Base-by-base conservation (phyloP, 2,113 vertebrate species). In the Ovibos moschatus region DNA sequence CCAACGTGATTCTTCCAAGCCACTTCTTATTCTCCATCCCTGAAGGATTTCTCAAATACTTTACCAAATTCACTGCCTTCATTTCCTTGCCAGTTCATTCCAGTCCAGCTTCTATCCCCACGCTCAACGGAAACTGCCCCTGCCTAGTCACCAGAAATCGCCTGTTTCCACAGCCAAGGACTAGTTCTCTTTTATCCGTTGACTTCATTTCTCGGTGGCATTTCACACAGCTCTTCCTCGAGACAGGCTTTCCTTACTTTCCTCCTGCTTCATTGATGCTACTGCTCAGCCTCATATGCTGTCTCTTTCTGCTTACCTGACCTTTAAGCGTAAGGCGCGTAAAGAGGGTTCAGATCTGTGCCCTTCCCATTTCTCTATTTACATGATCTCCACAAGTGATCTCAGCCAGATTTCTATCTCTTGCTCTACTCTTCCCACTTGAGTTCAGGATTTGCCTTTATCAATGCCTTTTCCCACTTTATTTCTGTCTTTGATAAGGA, bases 271-370 rank as follows among this genome's bases (percentile, higher is more conserved):
- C 74, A 43, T 0, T 50, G 58, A 51, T 21, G 47, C 33, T 81
- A 40, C 40, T 58, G 36, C 40, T 83, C 33, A 25, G 78, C 7
- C 16, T 62, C 45, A 40, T 74, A 83, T 95, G 40, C 78, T 51
- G 45, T 12, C 14, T 86, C 57, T 47, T 43, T 15, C 47, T 95
- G 62, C 30, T 82, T 57, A 57, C 21, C 28, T 27, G 79, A 95
- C 45, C 23, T 47, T 30, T 30, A n/a, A n/a, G 28, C 11, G 2
- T n/a, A 23, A 12, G 30, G 15, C 25, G 5, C 1, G 0, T 40
- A 74, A 74, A 25, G 11, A 36, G 21, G 60, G n/a, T 23, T 53
- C 47, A 91, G 15, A 27, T 25, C 45, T 91, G 16, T 28, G n/a
- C 30, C 30, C 30, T 53, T 11, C 76, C 81, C 11, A 64, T 45